phyloP scores from a whole-genome alignment of 2,113 vertebrate genomes.

The Stercorarius parasiticus region DNA sequence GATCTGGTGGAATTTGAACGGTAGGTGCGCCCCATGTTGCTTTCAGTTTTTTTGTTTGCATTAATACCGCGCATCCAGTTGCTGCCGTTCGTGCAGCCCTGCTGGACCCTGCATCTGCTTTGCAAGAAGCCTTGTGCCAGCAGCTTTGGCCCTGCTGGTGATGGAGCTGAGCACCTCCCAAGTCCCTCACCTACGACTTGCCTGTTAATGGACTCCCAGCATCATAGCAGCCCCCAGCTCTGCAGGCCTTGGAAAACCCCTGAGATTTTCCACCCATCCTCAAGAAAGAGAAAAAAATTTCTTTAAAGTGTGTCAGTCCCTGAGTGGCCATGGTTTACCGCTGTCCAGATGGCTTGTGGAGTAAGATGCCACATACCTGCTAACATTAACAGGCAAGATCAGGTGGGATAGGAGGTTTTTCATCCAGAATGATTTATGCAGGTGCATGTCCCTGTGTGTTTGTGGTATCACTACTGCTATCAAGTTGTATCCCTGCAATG shows the following conservation, averaged over 20 bases:
- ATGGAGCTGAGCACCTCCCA: neutral
- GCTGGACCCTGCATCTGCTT: neutral
- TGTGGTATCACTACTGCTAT: neutral
- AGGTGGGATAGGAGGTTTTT: neutral
- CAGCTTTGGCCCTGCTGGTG: neutral
- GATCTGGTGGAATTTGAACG: conserved; percentile 82
- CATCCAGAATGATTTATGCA: neutral
- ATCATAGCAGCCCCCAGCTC: neutral
- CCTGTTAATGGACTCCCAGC: neutral
- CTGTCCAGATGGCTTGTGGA: neutral
- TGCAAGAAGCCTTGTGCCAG: neutral
- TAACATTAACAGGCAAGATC: neutral
- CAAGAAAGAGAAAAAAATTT: neutral
- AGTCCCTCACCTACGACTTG: neutral
- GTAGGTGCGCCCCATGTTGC: conserved; percentile 22
- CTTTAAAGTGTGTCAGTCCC: neutral
- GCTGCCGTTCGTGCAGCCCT: neutral
- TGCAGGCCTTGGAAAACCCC: neutral
- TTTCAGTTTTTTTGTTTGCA: neutral
- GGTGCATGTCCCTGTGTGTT: neutral
- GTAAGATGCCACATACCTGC: neutral
- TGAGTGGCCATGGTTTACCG: neutral
- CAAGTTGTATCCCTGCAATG: neutral
- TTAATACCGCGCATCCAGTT: neutral
- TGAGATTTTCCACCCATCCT: neutral